Base-by-base conservation (phyloP, 2,113 vertebrate genomes). In the Aspiorhynchus laticeps region DNA sequence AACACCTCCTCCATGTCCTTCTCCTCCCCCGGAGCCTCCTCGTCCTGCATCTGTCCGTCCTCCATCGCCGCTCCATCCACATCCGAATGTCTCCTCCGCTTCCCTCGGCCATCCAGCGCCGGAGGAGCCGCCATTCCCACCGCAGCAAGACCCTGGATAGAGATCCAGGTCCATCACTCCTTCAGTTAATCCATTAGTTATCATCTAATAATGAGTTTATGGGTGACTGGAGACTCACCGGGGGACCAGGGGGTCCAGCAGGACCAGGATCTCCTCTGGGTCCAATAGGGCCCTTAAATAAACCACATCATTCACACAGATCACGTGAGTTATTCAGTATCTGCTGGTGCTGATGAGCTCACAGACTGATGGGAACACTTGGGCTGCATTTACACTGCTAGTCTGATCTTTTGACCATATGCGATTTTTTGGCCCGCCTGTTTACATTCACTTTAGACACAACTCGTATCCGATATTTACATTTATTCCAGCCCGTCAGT, bases 1-100 rank as follows among this genome's bases (percentile, higher is more conserved):
- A 99, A 98, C 61, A 99, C 97, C 87, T 98, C 98, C 91, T 99
- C 97, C 97, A 99, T 98, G 90, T 96, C 97, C 0, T 97, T 95
- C 0, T 95, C 95, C 0, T 97, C 97, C 87, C 95, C 96, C 92
- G 91, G 74, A 0, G 75, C 21, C 84, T 87, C 91, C 74, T 94
- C 94, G 2, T 85, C 86, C 88, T 94, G 93, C 89, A 94, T 90
- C 91, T 87, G 86, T 21, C 88, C 92, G 19, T 96, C 96, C 0
- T 97, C 96, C 0, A 93, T 75, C 0, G 93, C 92, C 0, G 93
- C 95, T 0, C 97, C 97, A 0, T 97, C 97, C 88, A 98, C 91
- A 89, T 93, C 93, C 0, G 92, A 93, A 0, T 97, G 93, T 86
- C 94, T 94, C 17, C 97, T 88, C 86, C 96, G 95, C 0, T 95